These are phyloP conservation scores for Muscicapa adusta DNA, from an alignment of 2,113 vertebrate species.

Conservation along the genomic window DNA sequence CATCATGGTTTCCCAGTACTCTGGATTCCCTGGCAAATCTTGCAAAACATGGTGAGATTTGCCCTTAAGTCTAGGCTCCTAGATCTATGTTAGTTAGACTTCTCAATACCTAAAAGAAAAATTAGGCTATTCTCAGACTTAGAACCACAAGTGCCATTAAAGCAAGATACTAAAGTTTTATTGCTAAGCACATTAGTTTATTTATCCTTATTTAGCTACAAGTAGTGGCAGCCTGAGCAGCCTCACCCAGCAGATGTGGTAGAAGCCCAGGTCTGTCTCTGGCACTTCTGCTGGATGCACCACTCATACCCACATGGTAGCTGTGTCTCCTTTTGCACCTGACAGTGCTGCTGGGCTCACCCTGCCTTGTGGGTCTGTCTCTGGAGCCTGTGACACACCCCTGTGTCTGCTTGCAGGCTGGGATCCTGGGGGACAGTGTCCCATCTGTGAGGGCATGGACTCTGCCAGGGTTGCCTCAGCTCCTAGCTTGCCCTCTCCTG, in stretches of 20 bases:
- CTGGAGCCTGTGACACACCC: background rate
- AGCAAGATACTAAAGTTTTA: background rate
- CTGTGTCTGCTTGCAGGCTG: background rate
- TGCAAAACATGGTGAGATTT: background rate
- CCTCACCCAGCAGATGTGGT: background rate
- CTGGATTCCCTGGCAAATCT: background rate
- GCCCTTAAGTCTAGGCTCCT: background rate
- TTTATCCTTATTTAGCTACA: background rate
- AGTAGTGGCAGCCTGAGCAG: background rate
- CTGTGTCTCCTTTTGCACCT: background rate
- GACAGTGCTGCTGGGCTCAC: background rate
- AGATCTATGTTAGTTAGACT: background rate
- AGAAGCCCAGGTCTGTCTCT: background rate
- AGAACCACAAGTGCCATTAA: background rate
- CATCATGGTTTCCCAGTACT: background rate
- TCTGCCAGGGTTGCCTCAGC: background rate
- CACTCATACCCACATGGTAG: fast-evolving
- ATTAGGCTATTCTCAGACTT: background rate
- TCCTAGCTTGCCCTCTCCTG: background rate
- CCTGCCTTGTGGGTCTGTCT: fast-evolving
- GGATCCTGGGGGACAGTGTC: background rate
- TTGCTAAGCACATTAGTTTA: background rate
- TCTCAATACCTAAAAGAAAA: background rate
- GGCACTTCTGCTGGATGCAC: background rate
- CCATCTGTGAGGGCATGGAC: background rate